Evolutionary conservation across 2,797 vertebrate species (phyloP).

Genomic region (Gadopsis marmoratus): DNA sequence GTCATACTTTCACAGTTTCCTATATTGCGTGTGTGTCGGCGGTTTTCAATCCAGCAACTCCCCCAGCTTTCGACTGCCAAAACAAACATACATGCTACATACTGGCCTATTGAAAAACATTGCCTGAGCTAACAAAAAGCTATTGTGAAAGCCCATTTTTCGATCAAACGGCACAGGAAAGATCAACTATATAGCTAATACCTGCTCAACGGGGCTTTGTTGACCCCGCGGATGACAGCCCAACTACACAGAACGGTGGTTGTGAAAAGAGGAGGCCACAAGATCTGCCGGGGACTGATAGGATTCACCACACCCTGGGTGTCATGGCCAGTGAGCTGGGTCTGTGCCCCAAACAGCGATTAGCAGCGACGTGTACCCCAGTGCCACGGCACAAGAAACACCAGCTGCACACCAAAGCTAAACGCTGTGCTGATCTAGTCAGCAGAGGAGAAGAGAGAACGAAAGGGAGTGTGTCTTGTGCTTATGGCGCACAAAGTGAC

Average conservation of each 20-base stretch:
- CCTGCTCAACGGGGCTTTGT: slow-evolving; percentile 41
- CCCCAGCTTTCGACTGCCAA: slow-evolving; percentile 17
- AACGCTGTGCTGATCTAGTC: slow-evolving; percentile 39
- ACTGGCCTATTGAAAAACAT: slow-evolving; percentile 24
- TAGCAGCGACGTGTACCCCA: slow-evolving; percentile 62
- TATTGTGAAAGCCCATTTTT: slow-evolving; percentile 36
- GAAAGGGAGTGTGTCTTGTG: slow-evolving; percentile 9
- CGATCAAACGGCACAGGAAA: slow-evolving; percentile 42
- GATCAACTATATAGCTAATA: slow-evolving; percentile 44
- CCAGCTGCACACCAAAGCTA: slow-evolving; percentile 44
- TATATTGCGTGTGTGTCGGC: background rate
- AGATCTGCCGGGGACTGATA: slow-evolving; percentile 69
- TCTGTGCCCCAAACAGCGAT: slow-evolving; percentile 70
- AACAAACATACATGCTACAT: slow-evolving; percentile 35
- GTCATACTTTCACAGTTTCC: slow-evolving; percentile 23
- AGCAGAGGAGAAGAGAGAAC: slow-evolving; percentile 12
- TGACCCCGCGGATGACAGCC: slow-evolving; percentile 59
- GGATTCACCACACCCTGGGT: slow-evolving; percentile 73
- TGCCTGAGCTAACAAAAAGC: slow-evolving; percentile 53
- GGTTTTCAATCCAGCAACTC: slow-evolving; percentile 28
- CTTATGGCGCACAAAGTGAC: slow-evolving; percentile 24
- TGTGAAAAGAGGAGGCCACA: slow-evolving; percentile 43
- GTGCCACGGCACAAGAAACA: slow-evolving; percentile 27
- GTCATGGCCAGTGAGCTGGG: slow-evolving; percentile 70
- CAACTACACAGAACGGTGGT: slow-evolving; percentile 38